A percentile compares a stretch with the other conserved stretches of the same genome.
These are phyloP conservation scores for Actinemys pallida DNA, from an alignment of 2,113 vertebrate genomes.

Conservation along the genomic window DNA sequence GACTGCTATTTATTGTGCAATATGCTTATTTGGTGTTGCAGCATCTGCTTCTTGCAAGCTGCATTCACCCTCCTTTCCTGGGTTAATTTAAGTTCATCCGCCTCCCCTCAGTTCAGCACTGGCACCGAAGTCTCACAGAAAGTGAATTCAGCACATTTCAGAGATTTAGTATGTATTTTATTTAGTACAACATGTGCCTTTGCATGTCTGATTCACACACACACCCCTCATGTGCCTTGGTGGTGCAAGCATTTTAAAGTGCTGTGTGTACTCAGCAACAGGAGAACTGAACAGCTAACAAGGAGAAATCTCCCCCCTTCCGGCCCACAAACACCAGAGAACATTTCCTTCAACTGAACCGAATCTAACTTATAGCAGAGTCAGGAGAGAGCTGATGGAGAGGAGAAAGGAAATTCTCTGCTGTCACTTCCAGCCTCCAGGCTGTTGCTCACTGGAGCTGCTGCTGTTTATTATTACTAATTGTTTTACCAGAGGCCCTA, in stretches of 20 bases:
- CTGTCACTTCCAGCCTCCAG: not conserved
- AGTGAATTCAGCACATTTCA: conserved; percentile 59
- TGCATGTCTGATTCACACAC: not conserved
- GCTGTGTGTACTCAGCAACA: not conserved
- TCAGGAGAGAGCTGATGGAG: not conserved
- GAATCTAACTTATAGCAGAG: conserved; percentile 24
- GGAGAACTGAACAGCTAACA: not conserved
- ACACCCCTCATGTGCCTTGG: rapidly evolving
- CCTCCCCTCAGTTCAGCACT: conserved; percentile 65
- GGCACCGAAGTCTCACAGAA: conserved; percentile 56
- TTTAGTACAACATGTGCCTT: rapidly evolving
- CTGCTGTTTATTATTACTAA: not conserved
- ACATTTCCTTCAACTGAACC: not conserved
- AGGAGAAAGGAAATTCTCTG: not conserved
- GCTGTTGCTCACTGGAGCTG: not conserved
- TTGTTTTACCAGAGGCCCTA: not conserved
- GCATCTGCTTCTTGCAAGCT: conserved; percentile 74
- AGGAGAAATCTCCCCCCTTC: not conserved
- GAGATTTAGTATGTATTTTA: conserved; percentile 51
- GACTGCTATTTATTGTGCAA: conserved; percentile 82
- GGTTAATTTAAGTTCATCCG: conserved; percentile 78
- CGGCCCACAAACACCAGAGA: not conserved
- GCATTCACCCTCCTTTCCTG: conserved; percentile 74
- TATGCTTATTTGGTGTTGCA: conserved; percentile 79
- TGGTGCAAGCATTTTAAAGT: rapidly evolving